Conservation (phyloP, 1,140 invertebrate species). For the Whitmania pigra region DNA sequence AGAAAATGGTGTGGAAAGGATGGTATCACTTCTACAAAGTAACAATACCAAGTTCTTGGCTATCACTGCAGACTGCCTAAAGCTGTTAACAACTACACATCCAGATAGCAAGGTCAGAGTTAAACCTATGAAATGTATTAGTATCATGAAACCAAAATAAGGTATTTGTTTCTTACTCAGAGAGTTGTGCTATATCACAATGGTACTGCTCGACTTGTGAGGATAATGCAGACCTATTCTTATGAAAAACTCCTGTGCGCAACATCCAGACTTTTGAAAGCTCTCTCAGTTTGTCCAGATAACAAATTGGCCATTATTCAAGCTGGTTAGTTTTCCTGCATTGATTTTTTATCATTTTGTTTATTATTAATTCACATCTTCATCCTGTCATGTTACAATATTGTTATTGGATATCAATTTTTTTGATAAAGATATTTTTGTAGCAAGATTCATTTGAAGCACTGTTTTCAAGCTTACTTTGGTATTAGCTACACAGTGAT, state of each 20-base stretch:
- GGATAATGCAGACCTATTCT: conserved; percentile 84
- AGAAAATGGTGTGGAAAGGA: conserved; percentile 89
- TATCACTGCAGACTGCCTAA: conserved; percentile 93
- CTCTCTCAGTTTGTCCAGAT: conserved; percentile 86
- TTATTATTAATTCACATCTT: too few species aligned
- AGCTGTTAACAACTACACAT: conserved; percentile 95
- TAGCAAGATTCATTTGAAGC: too few species aligned
- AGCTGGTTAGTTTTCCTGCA: conserved; percentile 49
- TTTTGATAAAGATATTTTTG: too few species aligned
- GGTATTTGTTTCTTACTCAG: background rate
- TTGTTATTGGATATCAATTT: too few species aligned
- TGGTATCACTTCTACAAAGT: conserved; percentile 84
- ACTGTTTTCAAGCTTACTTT: too few species aligned
- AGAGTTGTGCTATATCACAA: conserved; percentile 73
- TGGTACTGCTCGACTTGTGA: conserved; percentile 85
- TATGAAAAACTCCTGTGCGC: conserved; percentile 98
- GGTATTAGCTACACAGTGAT: too few species aligned
- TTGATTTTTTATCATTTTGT: background rate
- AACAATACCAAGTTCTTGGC: conserved; percentile 95
- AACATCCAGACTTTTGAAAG: conserved; percentile 87
- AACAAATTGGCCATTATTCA: conserved; percentile 95
- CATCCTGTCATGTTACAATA: too few species aligned
- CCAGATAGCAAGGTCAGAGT: conserved; percentile 73
- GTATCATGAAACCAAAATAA: background rate
- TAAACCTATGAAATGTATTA: background rate